A percentile compares a stretch with the other conserved stretches of the same genome.
Evolutionary conservation across 2,888 invertebrate species (phyloP).

Genomic region (Drosophila mulleri): DNA sequence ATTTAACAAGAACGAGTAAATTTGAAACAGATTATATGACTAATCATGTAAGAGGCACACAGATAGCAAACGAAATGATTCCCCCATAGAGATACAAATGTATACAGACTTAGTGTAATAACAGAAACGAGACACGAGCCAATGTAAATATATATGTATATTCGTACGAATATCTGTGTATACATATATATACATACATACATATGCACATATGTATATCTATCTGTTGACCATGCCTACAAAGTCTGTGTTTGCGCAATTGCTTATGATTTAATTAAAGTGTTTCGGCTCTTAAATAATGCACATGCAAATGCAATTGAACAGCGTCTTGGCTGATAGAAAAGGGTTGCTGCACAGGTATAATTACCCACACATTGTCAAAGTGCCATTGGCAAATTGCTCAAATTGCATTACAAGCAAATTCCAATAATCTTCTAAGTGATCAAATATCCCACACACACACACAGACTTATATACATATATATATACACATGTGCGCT

Average conservation of each 20-base stretch:
- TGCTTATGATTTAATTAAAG: slow-evolving; percentile 70
- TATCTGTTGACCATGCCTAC: slow-evolving; percentile 24
- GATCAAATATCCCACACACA: slow-evolving; percentile 1
- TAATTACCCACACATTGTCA: neutral
- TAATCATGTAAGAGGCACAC: slow-evolving; percentile 1
- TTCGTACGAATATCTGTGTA: neutral
- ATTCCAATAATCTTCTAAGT: neutral
- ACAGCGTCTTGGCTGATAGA: neutral
- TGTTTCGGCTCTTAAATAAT: slow-evolving; percentile 33
- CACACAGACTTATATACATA: neutral
- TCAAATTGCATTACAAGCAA: slow-evolving; percentile 1
- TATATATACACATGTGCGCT: neutral
- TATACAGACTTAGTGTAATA: slow-evolving; percentile 3
- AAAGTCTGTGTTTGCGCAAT: slow-evolving; percentile 49
- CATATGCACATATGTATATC: neutral
- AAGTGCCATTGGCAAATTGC: neutral
- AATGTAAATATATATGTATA: slow-evolving; percentile 1
- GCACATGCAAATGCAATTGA: slow-evolving; percentile 25
- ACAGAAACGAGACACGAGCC: slow-evolving; percentile 2
- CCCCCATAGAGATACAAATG: neutral
- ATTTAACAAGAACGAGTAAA: neutral
- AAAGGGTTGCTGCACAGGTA: neutral
- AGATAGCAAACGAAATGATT: slow-evolving; percentile 2
- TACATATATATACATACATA: neutral
- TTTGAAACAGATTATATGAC: slow-evolving; percentile 22